Evolutionary conservation across 2,888 invertebrate species (phyloP), one percentile per base, ranked within the genome.

Genomic region (Tetramorium bicarinatum): DNA sequence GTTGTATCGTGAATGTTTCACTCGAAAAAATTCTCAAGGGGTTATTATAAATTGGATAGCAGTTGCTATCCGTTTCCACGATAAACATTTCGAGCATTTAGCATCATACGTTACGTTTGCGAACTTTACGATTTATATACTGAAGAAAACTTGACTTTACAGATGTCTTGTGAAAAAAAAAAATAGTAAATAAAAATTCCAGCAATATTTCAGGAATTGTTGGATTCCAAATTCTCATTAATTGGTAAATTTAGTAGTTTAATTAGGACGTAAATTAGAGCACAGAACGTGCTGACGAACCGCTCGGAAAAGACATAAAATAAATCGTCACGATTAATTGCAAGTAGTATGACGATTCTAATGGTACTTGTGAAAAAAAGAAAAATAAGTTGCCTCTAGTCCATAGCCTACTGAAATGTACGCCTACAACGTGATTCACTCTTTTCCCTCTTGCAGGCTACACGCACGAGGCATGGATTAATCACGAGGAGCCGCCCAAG

Each of bases 401-500:
- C 7, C 49, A 34, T 21, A 38, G 21, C 38, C 9, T 44, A 29
- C 38, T 15, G 6, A 13, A 34, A 61, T 38, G 29, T 21, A n/a
- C 8, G n/a, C 41, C 18, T 52, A 18, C 41, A 41, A 18, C 62
- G 18, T 38, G 38, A 76, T 76, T 7, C 21, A 49, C 6, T 34
- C 34, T n/a, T 29, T 59, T 44, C n/a, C 47, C 34, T 44, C 44
- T 56, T 86, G 7, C 91, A 95, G 94, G 95, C 69, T 94, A 95
- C 86, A 93, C 94, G 47, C 94, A 94, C 86, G 94, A 95, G 84
- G 90, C 94, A 44, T 94, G 95, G 94, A 91, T 95, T 86, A 94
- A 94, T 77, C 94, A 94, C 87, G 95, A 95, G 67, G 95, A 95
- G 93, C 96, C 95, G 75, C 95, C 95, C 21, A 96, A 96, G 77